Evolutionary conservation across 1,140 invertebrate genomes (phyloP).

Genomic region (Ceratina japonica): DNA sequence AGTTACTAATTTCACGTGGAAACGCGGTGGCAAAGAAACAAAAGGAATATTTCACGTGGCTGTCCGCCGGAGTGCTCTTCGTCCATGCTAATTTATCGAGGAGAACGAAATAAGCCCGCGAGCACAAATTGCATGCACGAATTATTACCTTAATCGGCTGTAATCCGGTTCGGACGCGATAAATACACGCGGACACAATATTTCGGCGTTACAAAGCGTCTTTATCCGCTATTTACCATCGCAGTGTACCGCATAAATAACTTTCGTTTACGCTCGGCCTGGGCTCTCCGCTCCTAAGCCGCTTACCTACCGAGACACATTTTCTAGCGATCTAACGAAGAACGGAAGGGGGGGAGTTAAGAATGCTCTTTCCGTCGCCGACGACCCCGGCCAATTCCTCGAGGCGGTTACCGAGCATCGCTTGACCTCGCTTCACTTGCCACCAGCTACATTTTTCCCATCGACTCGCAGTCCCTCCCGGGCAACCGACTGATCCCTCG

Average conservation of each 20-base stretch:
- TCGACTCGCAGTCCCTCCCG: neutral
- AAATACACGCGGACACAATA: neutral
- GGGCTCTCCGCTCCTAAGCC: neutral
- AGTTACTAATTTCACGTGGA: neutral
- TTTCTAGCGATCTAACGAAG: neutral
- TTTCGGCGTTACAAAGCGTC: slow-evolving; percentile 3
- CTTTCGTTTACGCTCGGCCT: neutral
- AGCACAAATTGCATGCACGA: slow-evolving; percentile 12
- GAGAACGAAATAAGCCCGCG: neutral
- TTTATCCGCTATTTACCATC: neutral
- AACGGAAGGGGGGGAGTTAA: neutral
- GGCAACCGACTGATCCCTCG: neutral
- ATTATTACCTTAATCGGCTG: slow-evolving; percentile 15
- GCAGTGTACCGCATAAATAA: slow-evolving; percentile 4
- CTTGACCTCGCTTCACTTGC: neutral
- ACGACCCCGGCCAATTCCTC: neutral
- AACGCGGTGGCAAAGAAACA: neutral
- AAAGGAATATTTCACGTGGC: slow-evolving; percentile 10
- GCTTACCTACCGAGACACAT: neutral
- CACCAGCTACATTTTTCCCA: neutral
- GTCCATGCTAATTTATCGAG: slow-evolving; percentile 10
- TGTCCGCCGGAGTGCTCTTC: neutral
- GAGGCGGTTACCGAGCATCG: neutral
- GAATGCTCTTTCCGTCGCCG: neutral
- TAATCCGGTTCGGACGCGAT: slow-evolving; percentile 1